A percentile compares a stretch with the other conserved stretches of the same genome.
Evolutionary conservation across 2,113 vertebrate species (phyloP).

Genomic region (Hemibagrus wyckioides): DNA sequence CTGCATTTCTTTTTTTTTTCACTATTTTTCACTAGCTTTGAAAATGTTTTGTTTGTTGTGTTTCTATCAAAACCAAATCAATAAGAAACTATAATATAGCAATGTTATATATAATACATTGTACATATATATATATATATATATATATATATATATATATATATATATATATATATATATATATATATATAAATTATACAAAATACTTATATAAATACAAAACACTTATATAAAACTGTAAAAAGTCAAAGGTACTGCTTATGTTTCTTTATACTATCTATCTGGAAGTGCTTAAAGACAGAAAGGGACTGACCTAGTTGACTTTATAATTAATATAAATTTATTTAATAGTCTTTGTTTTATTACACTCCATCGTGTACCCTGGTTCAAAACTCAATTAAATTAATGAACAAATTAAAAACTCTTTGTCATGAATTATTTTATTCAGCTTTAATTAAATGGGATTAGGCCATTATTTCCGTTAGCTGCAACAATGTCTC

Average conservation of each 20-base stretch:
- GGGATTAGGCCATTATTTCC: constrained; percentile 62
- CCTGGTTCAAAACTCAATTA: constrained; percentile 62
- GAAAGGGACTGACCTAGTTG: constrained; percentile 14
- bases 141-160: too few relatives aligned
- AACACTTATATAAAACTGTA: too few relatives aligned
- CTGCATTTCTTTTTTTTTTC: too few relatives aligned
- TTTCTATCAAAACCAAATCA: not conserved
- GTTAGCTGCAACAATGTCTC: not conserved
- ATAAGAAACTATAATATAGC: not conserved
- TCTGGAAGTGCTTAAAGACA: not conserved
- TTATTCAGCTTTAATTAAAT: constrained; percentile 62
- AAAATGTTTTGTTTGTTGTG: not conserved
- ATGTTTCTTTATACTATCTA: not conserved
- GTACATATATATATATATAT: too few relatives aligned
- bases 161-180: too few relatives aligned
- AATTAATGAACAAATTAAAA: constrained; percentile 65
- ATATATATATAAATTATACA: too few relatives aligned
- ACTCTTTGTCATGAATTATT: constrained; percentile 64
- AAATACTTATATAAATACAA: too few relatives aligned
- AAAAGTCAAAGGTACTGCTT: not conserved
- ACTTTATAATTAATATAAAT: too few relatives aligned
- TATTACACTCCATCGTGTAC: constrained; percentile 56
- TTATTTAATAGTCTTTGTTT: constrained; percentile 47
- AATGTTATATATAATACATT: too few relatives aligned
- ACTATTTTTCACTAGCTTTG: not conserved